Base-by-base conservation (phyloP, 1,140 invertebrate species). In the Glossosoma conforme region DNA sequence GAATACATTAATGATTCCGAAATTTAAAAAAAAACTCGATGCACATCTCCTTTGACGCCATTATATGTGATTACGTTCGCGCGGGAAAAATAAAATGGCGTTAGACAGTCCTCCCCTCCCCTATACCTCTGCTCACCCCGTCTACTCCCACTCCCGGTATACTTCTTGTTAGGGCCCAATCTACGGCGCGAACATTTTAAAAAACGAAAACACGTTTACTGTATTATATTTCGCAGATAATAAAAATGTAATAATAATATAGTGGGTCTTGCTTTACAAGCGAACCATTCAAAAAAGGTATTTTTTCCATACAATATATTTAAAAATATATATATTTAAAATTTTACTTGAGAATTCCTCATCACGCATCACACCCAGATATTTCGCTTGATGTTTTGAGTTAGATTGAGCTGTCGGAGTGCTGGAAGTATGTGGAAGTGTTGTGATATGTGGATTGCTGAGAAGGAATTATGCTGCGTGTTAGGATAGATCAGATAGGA, bases 51-150 rank as follows among this genome's bases (percentile, higher is more conserved):
- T 24, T 35, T 43, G 35, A 32, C 47, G 40, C 56, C 52, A 58
- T 58, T 58, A 58, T 48, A 37, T 48, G 48, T 52, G 56, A 58
- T 58, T 54, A 58, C 51, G 47, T 58, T 58, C 54, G 53, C 48
- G 48, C 46, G 52, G 52, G 47, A 58, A 58, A 58, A 58, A 58
- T 58, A 58, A 58, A 58, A 58, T 58, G 56, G 56, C 52, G 56
- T 51, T 51, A 58, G 56, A 58, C 56, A 53, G 37, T 17, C 48
- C 52, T 48, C 35, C 13, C 38, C 30, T 36, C 46, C 28, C 40
- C 33, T 4, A 32, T 19, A 33, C 35, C 20, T 37, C 19, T 21
- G 20, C 22, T 41, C 40, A 22, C 25, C 36, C n/a, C 36, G 2
- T 19, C 38, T 40, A 38, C 41, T 44, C 38, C 42, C 35, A 28